These are phyloP conservation scores for Xestia ashworthii DNA, from an alignment of 2,888 invertebrate genomes.

Conservation along the genomic window DNA sequence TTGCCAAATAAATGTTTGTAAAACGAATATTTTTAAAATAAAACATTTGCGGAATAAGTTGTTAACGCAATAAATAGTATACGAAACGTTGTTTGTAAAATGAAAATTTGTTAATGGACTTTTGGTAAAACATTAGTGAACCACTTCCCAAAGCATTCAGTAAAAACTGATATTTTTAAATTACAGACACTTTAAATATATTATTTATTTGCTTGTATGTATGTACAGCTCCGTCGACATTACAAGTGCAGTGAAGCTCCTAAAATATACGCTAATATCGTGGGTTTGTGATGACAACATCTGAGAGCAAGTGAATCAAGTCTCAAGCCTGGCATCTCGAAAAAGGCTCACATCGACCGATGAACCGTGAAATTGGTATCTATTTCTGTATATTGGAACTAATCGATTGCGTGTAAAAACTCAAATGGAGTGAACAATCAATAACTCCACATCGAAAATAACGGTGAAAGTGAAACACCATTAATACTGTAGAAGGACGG, in stretches of 20 bases:
- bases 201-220: not conserved
- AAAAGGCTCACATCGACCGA: slow-evolving; percentile 14
- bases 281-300: not conserved
- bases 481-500: slow-evolving; percentile 16
- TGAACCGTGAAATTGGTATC: slow-evolving; percentile 47
- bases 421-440: slow-evolving; percentile 20
- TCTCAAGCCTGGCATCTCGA: not conserved
- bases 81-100: too few species aligned
- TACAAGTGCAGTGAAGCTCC: not conserved
- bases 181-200: not conserved
- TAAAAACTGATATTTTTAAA: not conserved
- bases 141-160: not conserved
- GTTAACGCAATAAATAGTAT: too few species aligned
- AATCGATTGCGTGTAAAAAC: slow-evolving; percentile 30
- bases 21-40: too few species aligned
- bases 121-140: too few species aligned
- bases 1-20: too few species aligned
- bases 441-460: slow-evolving; percentile 10
- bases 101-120: too few species aligned
- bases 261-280: slow-evolving; percentile 2
- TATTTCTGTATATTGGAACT: slow-evolving; percentile 25
- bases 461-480: slow-evolving; percentile 36
- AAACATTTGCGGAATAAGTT: too few species aligned
- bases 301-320: not conserved
- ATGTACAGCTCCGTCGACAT: not conserved